These are phyloP conservation scores for Sarcophaga caerulescens DNA, from an alignment of 2,888 invertebrate species.

Conservation along the genomic window DNA sequence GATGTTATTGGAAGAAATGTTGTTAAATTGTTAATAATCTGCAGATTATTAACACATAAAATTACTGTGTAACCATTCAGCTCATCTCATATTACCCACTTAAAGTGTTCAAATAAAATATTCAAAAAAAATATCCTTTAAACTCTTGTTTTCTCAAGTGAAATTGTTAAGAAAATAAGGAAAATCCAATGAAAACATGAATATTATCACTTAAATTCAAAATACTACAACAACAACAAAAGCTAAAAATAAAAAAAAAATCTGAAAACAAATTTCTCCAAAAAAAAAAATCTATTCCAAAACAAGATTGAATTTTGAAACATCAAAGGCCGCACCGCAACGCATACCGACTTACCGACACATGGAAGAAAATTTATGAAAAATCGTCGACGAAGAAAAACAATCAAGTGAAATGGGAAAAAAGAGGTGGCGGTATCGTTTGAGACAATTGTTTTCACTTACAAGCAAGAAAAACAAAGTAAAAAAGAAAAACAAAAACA, in stretches of 20 bases:
- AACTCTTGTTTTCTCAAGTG: conserved; percentile 11
- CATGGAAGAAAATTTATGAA: conserved; percentile 55
- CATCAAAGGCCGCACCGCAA: conserved; percentile 40
- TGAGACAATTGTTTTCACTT: conserved; percentile 61
- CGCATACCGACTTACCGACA: conserved; percentile 37
- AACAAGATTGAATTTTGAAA: conserved; percentile 36
- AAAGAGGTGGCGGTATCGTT: conserved; percentile 47
- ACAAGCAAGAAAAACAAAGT: neutral
- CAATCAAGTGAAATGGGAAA: conserved; percentile 15
- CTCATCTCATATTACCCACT: neutral
- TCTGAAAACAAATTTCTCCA: neutral
- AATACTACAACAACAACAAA: conserved; percentile 18
- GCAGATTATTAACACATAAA: too few relatives aligned
- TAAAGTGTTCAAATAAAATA: neutral
- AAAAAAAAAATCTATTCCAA: conserved; percentile 17
- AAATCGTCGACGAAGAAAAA: conserved; percentile 49
- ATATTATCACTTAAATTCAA: conserved; percentile 59
- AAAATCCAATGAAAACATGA: conserved; percentile 33
- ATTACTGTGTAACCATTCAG: neutral
- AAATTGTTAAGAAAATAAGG: conserved; percentile 43
- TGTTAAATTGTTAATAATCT: too few relatives aligned
- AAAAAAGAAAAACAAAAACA: conserved; percentile 9
- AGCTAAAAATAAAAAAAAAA: neutral
- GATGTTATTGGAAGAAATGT: too few relatives aligned
- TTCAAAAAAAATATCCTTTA: conserved; percentile 5